These are phyloP conservation scores for Melanotus villosus DNA, from an alignment of 2,888 invertebrate species.

Conservation along the genomic window DNA sequence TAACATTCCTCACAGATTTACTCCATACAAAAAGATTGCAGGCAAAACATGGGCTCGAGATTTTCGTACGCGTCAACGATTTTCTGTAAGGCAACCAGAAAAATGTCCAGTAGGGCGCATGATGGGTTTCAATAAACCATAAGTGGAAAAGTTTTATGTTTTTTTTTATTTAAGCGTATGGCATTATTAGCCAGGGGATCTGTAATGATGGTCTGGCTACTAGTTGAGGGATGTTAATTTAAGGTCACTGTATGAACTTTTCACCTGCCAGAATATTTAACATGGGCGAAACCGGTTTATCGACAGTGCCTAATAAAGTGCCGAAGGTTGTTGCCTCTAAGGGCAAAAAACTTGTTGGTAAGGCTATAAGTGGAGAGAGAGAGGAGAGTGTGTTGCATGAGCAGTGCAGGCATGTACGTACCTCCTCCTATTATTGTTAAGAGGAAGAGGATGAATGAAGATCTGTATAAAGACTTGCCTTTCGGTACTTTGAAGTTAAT, in stretches of 20 bases:
- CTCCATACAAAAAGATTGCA: not conserved
- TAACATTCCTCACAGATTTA: not conserved
- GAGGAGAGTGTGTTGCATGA: too few species aligned
- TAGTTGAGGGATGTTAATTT: too few species aligned
- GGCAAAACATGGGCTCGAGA: not conserved
- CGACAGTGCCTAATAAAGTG: slow-evolving; percentile 1
- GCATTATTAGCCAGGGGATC: too few species aligned
- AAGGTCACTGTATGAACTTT: not conserved
- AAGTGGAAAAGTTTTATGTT: not conserved
- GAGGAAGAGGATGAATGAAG: too few species aligned
- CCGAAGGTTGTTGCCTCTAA: too few species aligned
- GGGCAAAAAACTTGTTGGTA: not conserved
- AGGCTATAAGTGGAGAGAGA: not conserved
- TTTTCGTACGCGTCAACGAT: not conserved
- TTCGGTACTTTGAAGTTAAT: too few species aligned
- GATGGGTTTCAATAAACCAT: slow-evolving; percentile 5
- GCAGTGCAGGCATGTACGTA: too few species aligned
- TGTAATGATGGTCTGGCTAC: too few species aligned
- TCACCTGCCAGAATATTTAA: not conserved
- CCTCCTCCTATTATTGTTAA: too few species aligned
- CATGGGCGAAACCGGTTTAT: slow-evolving; percentile 7
- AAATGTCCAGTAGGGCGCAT: not conserved
- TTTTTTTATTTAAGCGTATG: too few species aligned
- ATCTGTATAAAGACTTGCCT: too few species aligned
- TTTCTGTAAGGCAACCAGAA: not conserved